phyloP scores from a whole-genome alignment of 2,797 vertebrate species.

The Mycteria americana region DNA sequence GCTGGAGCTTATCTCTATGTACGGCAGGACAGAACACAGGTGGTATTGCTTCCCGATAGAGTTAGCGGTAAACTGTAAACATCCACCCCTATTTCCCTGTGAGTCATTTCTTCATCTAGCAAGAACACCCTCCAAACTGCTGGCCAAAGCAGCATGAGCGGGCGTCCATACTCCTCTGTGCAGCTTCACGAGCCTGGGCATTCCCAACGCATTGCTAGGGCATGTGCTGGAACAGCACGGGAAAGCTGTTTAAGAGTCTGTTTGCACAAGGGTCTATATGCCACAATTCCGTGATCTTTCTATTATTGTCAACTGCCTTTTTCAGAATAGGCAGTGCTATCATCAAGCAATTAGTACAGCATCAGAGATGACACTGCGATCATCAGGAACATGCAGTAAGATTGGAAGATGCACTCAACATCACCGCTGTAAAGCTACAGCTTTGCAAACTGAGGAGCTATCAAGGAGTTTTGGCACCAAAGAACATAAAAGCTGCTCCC shows the following conservation, averaged over 20 bases:
- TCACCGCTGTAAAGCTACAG: neutral
- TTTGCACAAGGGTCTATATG: too few relatives aligned
- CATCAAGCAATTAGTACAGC: neutral
- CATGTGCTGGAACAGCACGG: neutral
- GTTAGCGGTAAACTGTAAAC: neutral
- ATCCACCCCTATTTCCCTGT: neutral
- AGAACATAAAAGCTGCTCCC: neutral
- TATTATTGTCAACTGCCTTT: too few relatives aligned
- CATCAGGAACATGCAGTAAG: accelerated
- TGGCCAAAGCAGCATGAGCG: accelerated
- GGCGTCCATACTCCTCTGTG: accelerated
- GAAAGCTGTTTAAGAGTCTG: neutral
- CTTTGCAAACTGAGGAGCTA: neutral
- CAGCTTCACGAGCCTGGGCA: neutral
- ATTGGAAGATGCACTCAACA: neutral
- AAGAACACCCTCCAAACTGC: accelerated
- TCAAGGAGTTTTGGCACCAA: neutral
- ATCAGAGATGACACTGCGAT: accelerated
- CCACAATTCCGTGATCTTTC: neutral
- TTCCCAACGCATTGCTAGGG: accelerated
- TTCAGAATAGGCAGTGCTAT: neutral
- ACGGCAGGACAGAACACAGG: neutral
- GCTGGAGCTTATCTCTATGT: neutral
- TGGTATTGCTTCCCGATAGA: neutral
- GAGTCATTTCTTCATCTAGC: neutral